phyloP scores from a whole-genome alignment of 1,140 invertebrate genomes.

The Probaryconus sp. region DNA sequence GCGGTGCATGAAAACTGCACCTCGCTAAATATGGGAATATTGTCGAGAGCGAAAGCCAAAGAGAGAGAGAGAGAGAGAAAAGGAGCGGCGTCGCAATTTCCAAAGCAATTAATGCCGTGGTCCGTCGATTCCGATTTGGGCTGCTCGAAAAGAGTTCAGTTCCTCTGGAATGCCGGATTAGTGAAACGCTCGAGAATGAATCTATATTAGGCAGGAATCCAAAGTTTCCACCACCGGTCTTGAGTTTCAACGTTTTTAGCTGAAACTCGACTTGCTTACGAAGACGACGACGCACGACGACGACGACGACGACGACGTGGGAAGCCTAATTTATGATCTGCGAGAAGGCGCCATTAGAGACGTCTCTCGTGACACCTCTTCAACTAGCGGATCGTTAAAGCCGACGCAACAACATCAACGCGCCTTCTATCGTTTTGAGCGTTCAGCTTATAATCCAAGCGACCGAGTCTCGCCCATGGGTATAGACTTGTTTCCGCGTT shows the following conservation, averaged over 20 bases:
- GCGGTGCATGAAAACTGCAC: constrained; percentile 17
- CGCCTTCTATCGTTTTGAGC: too few relatives aligned
- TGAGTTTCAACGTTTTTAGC: too few relatives aligned
- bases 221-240: too few relatives aligned
- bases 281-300: background rate
- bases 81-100: too few relatives aligned
- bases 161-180: background rate
- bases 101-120: constrained; percentile 14
- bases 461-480: too few relatives aligned
- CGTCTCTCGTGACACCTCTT: constrained; percentile 37
- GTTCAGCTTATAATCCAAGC: too few relatives aligned
- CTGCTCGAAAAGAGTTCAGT: background rate
- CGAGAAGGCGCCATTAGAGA: constrained; percentile 24
- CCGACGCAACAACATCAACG: constrained; percentile 29
- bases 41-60: constrained; percentile 8
- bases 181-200: too few relatives aligned
- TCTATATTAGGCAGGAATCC: constrained; percentile 22
- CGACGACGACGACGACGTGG: background rate
- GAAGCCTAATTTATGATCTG: constrained; percentile 30
- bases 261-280: too few relatives aligned
- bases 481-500: too few relatives aligned
- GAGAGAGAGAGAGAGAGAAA: too few relatives aligned
- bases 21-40: background rate
- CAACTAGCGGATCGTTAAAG: constrained; percentile 40
- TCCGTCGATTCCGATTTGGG: constrained; percentile 24